Base-by-base conservation (phyloP, 2,797 vertebrate species). In the Arnoldichthys spilopterus region DNA sequence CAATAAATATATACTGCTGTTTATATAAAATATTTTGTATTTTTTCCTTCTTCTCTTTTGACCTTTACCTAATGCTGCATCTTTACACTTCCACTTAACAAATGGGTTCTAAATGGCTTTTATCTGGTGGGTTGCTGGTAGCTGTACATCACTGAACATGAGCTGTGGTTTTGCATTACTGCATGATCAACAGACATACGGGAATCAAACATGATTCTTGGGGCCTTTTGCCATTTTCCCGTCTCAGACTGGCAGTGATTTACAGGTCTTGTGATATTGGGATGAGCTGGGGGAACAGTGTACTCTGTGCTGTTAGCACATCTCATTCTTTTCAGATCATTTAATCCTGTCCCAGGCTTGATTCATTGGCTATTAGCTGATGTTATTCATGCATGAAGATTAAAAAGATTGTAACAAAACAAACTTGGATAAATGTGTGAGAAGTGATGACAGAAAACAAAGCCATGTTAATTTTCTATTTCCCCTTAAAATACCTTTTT, bases 11-110 rank as follows among this genome's bases (percentile, higher is more conserved):
- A 32, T 47, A 47, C 11, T 16, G 53, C 51, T 89, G 85, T 92
- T 92, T 92, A 90, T 91, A 90, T 61, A 56, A 73, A 84, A 37
- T 22, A 0, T 86, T 22, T 34, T 45, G 68, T 20, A n/a, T 7
- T 72, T 68, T 16, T 82, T 89, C 85, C 87, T 88, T 54, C n/a
- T 63, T 40, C 7, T 2, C 24, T 69, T 62, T 30, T 8, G 7
- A 26, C 40, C 11, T 49, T 49, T 49, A 49, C 16, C 47, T 49
- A 18, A 15, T 49, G 47, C 47, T 15, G 16, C 47, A 49, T 20
- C 49, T 6, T 53, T 53, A 8, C 49, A 30, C 13, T 1, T 45
- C 9, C 34, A 45, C 40, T 64, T 43, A 8, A 11, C 34, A 43
- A 12, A 67, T 45, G 22, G 40, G 37, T 16, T 45, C 16, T n/a